A percentile compares a stretch with the other conserved stretches of the same genome.
Conservation (phyloP, 2,797 vertebrate species). For the Novumbra hubbsi region DNA sequence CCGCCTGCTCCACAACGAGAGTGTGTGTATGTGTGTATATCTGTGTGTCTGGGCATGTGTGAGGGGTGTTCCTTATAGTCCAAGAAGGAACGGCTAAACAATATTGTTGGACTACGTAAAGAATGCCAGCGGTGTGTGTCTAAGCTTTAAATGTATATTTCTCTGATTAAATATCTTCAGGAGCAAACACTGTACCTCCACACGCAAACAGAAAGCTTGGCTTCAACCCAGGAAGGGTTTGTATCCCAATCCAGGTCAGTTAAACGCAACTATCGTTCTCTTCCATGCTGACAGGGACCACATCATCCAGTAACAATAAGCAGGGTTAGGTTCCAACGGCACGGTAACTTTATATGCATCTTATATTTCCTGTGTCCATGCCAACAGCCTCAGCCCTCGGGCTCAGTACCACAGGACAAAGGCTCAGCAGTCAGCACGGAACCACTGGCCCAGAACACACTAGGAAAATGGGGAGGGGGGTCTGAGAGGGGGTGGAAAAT, state of each 20-base stretch:
- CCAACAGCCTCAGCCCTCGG: slow-evolving; percentile 35
- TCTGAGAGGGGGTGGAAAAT: background rate
- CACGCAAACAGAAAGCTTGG: slow-evolving; percentile 26
- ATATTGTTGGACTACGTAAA: background rate
- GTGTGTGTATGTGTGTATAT: slow-evolving; percentile 1
- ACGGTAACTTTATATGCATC: slow-evolving; percentile 58
- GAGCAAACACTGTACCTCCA: slow-evolving; percentile 10
- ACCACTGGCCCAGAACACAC: slow-evolving; percentile 31
- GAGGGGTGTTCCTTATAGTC: background rate
- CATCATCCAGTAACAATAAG: slow-evolving; percentile 32
- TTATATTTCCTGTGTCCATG: slow-evolving; percentile 49
- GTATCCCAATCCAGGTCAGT: slow-evolving; percentile 7
- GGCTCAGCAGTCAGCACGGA: slow-evolving; percentile 20
- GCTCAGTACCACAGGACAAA: slow-evolving; percentile 48
- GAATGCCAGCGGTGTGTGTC: background rate
- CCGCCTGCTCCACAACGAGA: background rate
- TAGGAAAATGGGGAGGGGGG: background rate
- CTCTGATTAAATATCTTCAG: background rate
- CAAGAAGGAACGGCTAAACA: background rate
- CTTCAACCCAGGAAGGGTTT: slow-evolving; percentile 12
- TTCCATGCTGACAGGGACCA: slow-evolving; percentile 29
- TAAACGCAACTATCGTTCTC: slow-evolving; percentile 22
- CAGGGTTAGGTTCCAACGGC: slow-evolving; percentile 49
- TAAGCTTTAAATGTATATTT: background rate
- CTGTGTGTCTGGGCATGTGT: background rate